Base-by-base conservation (phyloP, 2,888 invertebrate species). In the Protophormia terraenovae region DNA sequence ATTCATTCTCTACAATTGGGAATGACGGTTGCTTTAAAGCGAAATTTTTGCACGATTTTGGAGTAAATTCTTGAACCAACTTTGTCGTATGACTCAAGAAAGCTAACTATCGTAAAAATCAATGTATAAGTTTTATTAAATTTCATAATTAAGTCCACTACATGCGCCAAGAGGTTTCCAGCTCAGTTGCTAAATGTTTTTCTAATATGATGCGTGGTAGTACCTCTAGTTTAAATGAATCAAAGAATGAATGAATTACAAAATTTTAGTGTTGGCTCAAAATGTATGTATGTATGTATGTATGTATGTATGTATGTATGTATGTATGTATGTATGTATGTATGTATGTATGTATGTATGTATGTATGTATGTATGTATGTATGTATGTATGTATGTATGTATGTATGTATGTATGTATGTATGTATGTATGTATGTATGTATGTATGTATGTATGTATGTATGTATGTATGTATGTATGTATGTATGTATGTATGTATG, bases 221-320 rank as follows among this genome's bases (percentile, higher is more conserved):
- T 79, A 53, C 27, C 27, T 50, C n/a, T 72, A 75, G 24, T 62
- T 73, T 69, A 45, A 82, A 71, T 73, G 53, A 64, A 69, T 73
- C 4, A 64, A 82, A 29, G 27, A 53, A 77, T 77, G 71, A 82
- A 82, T 76, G 81, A 82, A 76, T 67, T 50, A 53, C 32, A 14
- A 64, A 32, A 55, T 73, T 67, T 64, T 76, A 53, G 41, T 41
- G 76, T 64, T 41, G 53, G 41, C 55, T 29, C 45, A 8, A 66
- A 66, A 45, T 8, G n/a, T 41, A 41, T n/a, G 3, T 16, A 29
- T 35, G 53, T 27, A 12, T 38, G 7, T 10, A 4, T 19, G 41
- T 29, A 3, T 29, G 16, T 58, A 38, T 29, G n/a, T 38, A 12
- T 35, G 35, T 19, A 27, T 50, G 32, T 22, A 1, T 22, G 10